A percentile compares a stretch with the other conserved stretches of the same genome.
Evolutionary conservation across 2,797 vertebrate species (phyloP).

Genomic region (Buceros bicornis): DNA sequence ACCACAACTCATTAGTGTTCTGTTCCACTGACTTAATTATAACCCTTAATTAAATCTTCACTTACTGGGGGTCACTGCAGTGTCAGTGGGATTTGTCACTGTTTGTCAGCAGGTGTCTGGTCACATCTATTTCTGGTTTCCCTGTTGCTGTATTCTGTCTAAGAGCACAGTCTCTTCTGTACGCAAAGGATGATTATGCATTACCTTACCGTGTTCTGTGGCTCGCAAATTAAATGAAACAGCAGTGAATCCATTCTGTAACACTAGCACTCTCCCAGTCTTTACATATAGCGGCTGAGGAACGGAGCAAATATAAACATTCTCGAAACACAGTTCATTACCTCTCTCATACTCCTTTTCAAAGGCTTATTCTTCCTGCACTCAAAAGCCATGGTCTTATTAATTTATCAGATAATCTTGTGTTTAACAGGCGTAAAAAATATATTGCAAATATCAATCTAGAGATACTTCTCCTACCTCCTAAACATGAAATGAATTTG

Average conservation of each 20-base stretch:
- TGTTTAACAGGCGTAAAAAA: slow-evolving; percentile 45
- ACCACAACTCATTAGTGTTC: slow-evolving; percentile 84
- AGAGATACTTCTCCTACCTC: background rate
- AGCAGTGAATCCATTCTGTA: background rate
- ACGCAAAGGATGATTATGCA: background rate
- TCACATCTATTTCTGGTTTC: slow-evolving; percentile 90
- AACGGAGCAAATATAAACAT: background rate
- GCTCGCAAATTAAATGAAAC: background rate
- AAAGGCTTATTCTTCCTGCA: slow-evolving; percentile 6
- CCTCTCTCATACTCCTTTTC: background rate
- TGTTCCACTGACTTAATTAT: slow-evolving; percentile 90
- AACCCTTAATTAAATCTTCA: slow-evolving; percentile 88
- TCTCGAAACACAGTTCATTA: slow-evolving; percentile 7
- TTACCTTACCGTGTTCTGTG: background rate
- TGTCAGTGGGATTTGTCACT: slow-evolving; percentile 87
- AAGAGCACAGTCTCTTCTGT: slow-evolving; percentile 59
- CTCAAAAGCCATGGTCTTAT: background rate
- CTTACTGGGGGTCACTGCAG: slow-evolving; percentile 85
- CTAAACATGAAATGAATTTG: slow-evolving; percentile 51
- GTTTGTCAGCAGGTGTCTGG: slow-evolving; percentile 91
- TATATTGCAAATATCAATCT: slow-evolving; percentile 13
- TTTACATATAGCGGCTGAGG: background rate
- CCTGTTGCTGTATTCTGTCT: slow-evolving; percentile 86
- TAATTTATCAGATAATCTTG: slow-evolving; percentile 57
- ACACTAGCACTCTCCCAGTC: background rate